Conservation (phyloP, 1,140 invertebrate genomes). For the Drosophila quadrilineata region DNA sequence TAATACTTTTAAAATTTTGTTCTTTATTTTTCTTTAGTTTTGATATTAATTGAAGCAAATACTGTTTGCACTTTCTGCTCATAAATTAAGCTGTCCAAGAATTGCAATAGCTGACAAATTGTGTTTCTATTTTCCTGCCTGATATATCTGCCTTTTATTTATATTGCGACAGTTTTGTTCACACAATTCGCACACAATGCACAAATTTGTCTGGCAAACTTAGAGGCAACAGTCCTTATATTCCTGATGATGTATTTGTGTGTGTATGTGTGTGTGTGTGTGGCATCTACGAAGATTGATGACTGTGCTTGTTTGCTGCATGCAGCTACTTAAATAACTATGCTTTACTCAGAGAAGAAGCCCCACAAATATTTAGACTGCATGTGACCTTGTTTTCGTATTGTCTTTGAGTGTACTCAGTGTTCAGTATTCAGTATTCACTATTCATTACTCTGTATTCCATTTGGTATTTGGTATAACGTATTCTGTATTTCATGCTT, state of each 20-base stretch:
- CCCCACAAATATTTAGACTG: constrained; percentile 57
- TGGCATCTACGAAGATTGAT: constrained; percentile 70
- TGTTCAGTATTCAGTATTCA: no score
- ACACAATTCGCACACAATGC: constrained; percentile 21
- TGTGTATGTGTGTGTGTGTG: constrained; percentile 19
- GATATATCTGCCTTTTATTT: constrained; percentile 5
- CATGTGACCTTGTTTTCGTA: constrained; percentile 22
- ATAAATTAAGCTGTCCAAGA: no score
- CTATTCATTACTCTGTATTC: no score
- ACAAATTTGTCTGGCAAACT: constrained; percentile 37
- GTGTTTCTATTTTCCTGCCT: neutral
- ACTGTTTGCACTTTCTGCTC: no score
- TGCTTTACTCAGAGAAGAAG: constrained; percentile 15
- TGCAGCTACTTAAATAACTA: constrained; percentile 49
- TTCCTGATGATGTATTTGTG: constrained; percentile 22
- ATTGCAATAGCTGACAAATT: neutral
- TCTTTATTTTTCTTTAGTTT: no score
- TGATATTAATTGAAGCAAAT: no score
- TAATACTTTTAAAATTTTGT: no score
- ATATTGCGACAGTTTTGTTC: constrained; percentile 36
- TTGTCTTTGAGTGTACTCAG: no score
- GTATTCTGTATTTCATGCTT: constrained; percentile 29
- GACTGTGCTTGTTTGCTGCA: constrained; percentile 38
- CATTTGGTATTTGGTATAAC: no score
- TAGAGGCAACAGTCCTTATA: no score